phyloP scores from a whole-genome alignment of 2,113 vertebrate genomes.

The Thamnophis sirtalis region DNA sequence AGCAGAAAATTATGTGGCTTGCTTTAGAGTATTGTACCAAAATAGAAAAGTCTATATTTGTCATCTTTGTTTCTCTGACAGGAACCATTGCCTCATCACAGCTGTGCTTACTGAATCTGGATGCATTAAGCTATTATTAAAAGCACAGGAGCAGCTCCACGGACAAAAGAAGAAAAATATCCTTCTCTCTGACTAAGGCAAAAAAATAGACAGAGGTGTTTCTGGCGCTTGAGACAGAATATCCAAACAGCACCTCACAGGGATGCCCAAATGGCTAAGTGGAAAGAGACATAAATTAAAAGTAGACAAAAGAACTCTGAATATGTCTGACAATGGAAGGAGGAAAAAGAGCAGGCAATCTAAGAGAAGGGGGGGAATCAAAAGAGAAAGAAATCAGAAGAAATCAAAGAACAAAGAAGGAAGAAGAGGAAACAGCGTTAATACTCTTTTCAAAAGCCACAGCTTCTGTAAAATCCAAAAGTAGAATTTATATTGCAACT shows the following conservation, averaged over 20 bases:
- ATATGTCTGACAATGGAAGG: background rate
- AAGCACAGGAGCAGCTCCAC: background rate
- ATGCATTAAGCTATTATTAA: background rate
- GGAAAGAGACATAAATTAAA: background rate
- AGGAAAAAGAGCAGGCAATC: background rate
- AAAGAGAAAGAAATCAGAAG: background rate
- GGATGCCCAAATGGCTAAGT: background rate
- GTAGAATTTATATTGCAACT: background rate
- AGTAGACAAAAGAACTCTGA: background rate
- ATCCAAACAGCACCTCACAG: background rate
- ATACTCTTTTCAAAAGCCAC: background rate
- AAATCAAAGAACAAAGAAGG: background rate
- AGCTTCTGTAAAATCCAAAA: background rate
- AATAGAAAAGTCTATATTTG: background rate
- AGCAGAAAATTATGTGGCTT: background rate
- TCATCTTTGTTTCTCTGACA: background rate
- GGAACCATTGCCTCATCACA: background rate
- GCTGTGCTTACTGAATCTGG: background rate
- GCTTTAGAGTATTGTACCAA: background rate
- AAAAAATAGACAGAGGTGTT: background rate
- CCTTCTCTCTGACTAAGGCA: background rate
- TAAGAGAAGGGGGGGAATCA: background rate
- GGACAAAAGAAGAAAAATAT: background rate
- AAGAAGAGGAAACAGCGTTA: background rate
- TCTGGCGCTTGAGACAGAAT: background rate